phyloP scores from a whole-genome alignment of 1,140 invertebrate species.

The Nebria ingens region DNA sequence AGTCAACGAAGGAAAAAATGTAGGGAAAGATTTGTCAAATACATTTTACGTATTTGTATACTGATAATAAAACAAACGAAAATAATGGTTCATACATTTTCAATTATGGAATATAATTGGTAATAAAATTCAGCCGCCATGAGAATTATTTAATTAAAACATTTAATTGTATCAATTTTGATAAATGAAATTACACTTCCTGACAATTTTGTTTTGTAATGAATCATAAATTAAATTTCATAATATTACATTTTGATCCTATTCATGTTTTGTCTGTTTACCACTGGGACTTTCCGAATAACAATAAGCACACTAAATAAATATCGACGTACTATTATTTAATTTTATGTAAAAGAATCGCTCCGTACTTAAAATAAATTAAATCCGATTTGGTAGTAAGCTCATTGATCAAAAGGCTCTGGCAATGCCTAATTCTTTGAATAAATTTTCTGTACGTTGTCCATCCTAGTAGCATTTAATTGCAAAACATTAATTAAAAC shows the following conservation, averaged over 20 bases:
- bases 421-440: too few species aligned
- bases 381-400: too few species aligned
- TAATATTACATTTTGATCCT: not conserved
- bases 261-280: too few species aligned
- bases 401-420: too few species aligned
- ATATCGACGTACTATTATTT: too few species aligned
- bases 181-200: conserved; percentile 1
- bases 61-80: too few species aligned
- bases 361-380: too few species aligned
- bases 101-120: not conserved
- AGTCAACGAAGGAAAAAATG: not conserved
- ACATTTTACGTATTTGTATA: not conserved
- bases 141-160: not conserved
- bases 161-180: not conserved
- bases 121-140: not conserved
- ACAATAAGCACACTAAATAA: too few species aligned
- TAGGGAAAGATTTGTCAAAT: not conserved
- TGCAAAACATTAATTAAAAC: not conserved
- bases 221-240: not conserved
- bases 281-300: too few species aligned
- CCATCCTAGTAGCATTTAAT: too few species aligned
- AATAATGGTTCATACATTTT: not conserved
- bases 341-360: too few species aligned
- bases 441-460: too few species aligned
- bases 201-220: not conserved